A percentile compares a stretch with the other conserved stretches of the same genome.
Evolutionary conservation across 2,888 invertebrate genomes (phyloP).

Genomic region (Diarsia rubi): DNA sequence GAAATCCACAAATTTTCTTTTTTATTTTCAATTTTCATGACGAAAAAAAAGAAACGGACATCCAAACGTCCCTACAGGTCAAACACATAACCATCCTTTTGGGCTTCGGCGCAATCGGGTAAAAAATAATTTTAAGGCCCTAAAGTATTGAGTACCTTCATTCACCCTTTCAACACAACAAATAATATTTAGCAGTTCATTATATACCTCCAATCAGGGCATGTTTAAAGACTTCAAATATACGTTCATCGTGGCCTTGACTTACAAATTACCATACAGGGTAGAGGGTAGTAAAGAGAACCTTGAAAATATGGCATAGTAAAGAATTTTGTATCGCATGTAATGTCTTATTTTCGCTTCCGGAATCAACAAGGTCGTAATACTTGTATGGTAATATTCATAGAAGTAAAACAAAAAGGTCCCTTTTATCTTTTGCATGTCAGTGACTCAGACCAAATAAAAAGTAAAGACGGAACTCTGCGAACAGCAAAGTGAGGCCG

Average conservation of each 20-base stretch:
- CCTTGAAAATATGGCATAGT: conserved; percentile 31
- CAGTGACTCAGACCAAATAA: too few relatives aligned
- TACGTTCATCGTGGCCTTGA: conserved; percentile 8
- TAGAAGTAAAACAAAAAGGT: neutral
- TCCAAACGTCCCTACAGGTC: too few relatives aligned
- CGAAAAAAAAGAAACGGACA: too few relatives aligned
- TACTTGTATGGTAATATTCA: conserved; percentile 8
- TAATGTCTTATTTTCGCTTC: conserved; percentile 37
- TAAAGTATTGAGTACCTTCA: neutral
- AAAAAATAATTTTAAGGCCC: too few relatives aligned
- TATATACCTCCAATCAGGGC: neutral
- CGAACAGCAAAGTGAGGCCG: too few relatives aligned
- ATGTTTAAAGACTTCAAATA: conserved; percentile 9
- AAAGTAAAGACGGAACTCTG: too few relatives aligned
- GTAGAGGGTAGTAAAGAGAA: neutral
- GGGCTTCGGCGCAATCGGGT: too few relatives aligned
- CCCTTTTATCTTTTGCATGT: too few relatives aligned
- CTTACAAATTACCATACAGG: conserved; percentile 15
- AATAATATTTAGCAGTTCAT: neutral
- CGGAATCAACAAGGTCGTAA: neutral
- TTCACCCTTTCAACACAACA: neutral
- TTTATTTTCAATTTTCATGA: too few relatives aligned
- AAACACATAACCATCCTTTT: too few relatives aligned
- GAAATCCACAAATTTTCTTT: too few relatives aligned
- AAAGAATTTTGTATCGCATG: conserved; percentile 23